These are phyloP conservation scores for Erythrolamprus reginae DNA, from an alignment of 2,113 vertebrate species.

Conservation along the genomic window DNA sequence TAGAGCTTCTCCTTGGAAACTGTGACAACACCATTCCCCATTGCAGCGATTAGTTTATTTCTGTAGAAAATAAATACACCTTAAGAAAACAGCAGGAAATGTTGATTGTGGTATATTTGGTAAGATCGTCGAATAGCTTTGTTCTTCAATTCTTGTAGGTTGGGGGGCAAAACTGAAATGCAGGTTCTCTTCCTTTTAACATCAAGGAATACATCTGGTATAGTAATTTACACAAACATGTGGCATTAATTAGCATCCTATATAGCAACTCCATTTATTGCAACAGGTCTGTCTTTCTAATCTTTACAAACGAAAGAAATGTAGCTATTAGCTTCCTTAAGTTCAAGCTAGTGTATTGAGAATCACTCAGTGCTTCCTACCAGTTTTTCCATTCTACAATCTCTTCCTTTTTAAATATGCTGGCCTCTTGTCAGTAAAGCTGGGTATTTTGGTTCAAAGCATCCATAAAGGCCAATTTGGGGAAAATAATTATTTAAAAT, in stretches of 20 bases:
- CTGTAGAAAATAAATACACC: slow-evolving; percentile 1
- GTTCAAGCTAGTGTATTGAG: not conserved
- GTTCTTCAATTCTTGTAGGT: not conserved
- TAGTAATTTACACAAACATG: slow-evolving; percentile 55
- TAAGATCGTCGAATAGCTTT: slow-evolving; percentile 6
- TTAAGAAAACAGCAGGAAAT: slow-evolving; percentile 1
- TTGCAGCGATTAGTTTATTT: not conserved
- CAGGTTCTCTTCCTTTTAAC: slow-evolving; percentile 9
- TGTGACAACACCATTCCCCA: not conserved
- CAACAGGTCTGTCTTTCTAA: slow-evolving; percentile 16
- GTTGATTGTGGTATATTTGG: not conserved
- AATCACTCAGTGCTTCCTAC: not conserved
- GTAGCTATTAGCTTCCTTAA: not conserved
- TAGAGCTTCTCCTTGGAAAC: not conserved
- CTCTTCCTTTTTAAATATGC: not conserved
- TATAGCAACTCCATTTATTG: slow-evolving; percentile 40
- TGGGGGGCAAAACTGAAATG: slow-evolving; percentile 39
- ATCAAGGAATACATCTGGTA: slow-evolving; percentile 63
- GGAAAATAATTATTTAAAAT: not conserved
- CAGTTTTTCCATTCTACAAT: not conserved
- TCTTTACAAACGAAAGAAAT: slow-evolving; percentile 45
- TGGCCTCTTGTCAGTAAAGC: not conserved
- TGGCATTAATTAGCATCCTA: slow-evolving; percentile 63
- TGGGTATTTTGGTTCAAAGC: not conserved
- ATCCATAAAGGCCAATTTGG: not conserved